Evolutionary conservation across 2,888 invertebrate genomes (phyloP), one percentile per base, ranked within the genome.

Genomic region (Toxonevra muliebris): DNA sequence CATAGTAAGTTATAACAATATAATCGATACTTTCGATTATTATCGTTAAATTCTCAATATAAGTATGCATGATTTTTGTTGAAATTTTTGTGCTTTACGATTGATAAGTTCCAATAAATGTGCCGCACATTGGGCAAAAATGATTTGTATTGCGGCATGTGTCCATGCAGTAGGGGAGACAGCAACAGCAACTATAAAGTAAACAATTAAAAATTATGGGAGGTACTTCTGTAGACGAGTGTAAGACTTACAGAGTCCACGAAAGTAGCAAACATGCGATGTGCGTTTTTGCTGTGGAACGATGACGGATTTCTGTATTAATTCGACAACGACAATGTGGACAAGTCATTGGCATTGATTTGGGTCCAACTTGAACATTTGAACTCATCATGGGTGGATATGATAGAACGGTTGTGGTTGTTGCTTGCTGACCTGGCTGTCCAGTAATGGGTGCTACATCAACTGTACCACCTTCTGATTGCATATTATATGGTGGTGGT

Each of bases 131-230:
- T 52, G 75, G 73, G 61, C 75, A 75, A 45, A 71, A 74, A 67
- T 75, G 75, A 66, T 75, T 74, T 1, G 74, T 62, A 64, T 74
- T 73, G 2, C 69, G 74, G 59, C 75, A 75, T 9, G 72, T 52
- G 52, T 74, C 61, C 72, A 75, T 72, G 41, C 75, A 75, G 48
- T 74, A 75, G 10, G 75, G 75, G 5, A 75, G 15, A 50, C 72
- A 74, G 20, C 75, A 75, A 19, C 74, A 75, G 48, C 71, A 69
- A 8, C 74, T 74, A 17, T 4, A 19, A 41, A 30, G 30, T 30
- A 30, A 30, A 30, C 30, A 30, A 30, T 30, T 30, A 30, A 2
- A 30, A 30, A 30, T 30, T 30, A 30, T 30, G n/a, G n/a, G n/a
- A n/a, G 2, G 2, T 30, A 30, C 7, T 30, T 30, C 2, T 30